Evolutionary conservation across 2,888 invertebrate species (phyloP), one percentile per base, ranked within the genome.

Genomic region (Deilephila elpenor): DNA sequence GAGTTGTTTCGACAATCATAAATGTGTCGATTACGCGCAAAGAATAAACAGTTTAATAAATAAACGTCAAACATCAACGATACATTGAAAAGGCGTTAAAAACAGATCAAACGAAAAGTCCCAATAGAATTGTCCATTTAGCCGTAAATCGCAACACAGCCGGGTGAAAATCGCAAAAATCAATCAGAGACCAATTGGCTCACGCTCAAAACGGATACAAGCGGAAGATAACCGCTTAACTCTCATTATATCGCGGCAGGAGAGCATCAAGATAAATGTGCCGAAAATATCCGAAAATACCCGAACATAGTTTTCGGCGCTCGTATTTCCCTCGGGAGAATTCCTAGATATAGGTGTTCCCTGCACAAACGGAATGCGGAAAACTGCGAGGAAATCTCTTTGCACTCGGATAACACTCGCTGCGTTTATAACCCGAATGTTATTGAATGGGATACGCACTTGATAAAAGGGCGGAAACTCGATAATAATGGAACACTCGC

Each of bases 181-280:
- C 86, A 89, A 90, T 89, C 87, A 86, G 77, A 75, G 67, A 79
- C 78, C 79, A 79, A 81, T 84, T 89, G 89, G 87, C 83, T 78
- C 74, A 73, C 79, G 80, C 78, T 85, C 86, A 86, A 85, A 87
- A 81, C 88, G 89, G 89, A 88, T 86, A 83, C 83, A 53, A 82
- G 82, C 80, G 79, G 84, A 85, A 87, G 85, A 84, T 86, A 87
- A 88, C 83, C 87, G 85, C 88, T 91, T 90, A 88, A 87, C 85
- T 85, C 83, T 81, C 80, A 87, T 88, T 89, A 89, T 83, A 85
- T 83, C 80, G 83, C 81, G 80, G 78, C 78, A 78, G 79, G 80
- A 77, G 74, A 74, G 78, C 82, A 84, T 84, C 81, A 81, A 86
- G 83, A 88, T 83, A 80, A 85, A 88, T 88, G 87, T 84, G 88